Conservation (phyloP, 2,797 vertebrate genomes). For the Falco biarmicus region DNA sequence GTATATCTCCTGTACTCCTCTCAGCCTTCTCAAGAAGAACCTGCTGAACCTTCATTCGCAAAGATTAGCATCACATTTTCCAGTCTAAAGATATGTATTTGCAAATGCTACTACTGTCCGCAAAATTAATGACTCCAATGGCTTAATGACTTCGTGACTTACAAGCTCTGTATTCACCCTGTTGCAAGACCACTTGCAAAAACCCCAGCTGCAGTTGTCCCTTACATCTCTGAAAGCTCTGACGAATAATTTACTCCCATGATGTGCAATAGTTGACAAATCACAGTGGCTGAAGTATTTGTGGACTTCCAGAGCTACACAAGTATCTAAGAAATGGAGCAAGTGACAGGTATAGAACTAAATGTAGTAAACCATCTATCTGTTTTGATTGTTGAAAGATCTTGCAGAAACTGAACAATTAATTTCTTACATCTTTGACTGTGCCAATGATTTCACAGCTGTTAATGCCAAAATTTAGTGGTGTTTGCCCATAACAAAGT, state of each 20-base stretch:
- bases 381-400: background rate
- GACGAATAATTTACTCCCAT: background rate
- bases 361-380: background rate
- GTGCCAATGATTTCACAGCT: background rate
- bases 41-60: background rate
- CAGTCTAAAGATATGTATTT: background rate
- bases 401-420: background rate
- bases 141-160: background rate
- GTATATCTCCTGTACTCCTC: background rate
- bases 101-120: background rate
- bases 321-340: background rate
- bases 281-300: background rate
- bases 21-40: background rate
- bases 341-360: background rate
- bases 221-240: background rate
- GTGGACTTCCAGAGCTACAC: background rate
- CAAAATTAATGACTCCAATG: background rate
- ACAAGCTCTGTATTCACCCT: background rate
- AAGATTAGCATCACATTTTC: background rate
- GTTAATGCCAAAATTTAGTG: background rate
- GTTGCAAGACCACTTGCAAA: background rate
- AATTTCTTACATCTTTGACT: background rate
- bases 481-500: conserved; percentile 11
- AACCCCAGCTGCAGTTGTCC: background rate
- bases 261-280: background rate